Evolutionary conservation across 1,140 invertebrate species (phyloP).

Genomic region (Drosophila ironensis): DNA sequence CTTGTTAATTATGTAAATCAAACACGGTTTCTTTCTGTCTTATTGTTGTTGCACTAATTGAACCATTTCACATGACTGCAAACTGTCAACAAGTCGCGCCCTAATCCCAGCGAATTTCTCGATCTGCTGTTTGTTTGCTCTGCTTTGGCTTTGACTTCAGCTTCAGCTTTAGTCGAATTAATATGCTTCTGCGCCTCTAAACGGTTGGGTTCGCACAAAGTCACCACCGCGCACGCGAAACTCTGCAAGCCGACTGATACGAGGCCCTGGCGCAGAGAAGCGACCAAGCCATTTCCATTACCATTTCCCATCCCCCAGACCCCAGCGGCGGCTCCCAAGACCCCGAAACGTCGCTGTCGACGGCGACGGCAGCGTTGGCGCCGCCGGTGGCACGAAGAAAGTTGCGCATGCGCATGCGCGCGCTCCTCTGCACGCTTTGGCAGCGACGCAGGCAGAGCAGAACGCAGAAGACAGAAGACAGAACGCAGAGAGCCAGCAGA

Average conservation of each 20-base stretch:
- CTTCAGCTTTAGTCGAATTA: neutral
- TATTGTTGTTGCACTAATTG: constrained; percentile 40
- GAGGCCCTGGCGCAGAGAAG: constrained; percentile 36
- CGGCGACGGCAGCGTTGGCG: constrained; percentile 4
- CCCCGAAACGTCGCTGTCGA: constrained; percentile 20
- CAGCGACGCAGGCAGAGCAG: constrained; percentile 19
- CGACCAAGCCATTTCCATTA: constrained; percentile 30
- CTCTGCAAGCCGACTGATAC: constrained; percentile 76
- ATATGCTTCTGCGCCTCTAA: no score
- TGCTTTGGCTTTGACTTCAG: constrained; percentile 5
- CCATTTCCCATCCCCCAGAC: constrained; percentile 10
- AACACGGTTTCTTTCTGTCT: constrained; percentile 31
- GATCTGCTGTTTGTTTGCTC: constrained; percentile 25
- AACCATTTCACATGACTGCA: constrained; percentile 63
- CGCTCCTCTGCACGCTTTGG: constrained; percentile 11
- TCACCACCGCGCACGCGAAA: constrained; percentile 75
- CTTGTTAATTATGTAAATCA: constrained; percentile 74
- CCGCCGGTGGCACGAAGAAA: constrained; percentile 40
- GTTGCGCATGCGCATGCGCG: constrained; percentile 57
- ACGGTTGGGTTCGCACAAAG: constrained; percentile 28
- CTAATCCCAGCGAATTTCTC: constrained; percentile 38
- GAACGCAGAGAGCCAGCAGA: constrained; percentile 17
- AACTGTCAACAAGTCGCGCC: constrained; percentile 77
- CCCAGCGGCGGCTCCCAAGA: neutral
- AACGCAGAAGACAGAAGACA: no score